Base-by-base conservation (phyloP, 2,113 vertebrate species). In the Scalopus aquaticus region DNA sequence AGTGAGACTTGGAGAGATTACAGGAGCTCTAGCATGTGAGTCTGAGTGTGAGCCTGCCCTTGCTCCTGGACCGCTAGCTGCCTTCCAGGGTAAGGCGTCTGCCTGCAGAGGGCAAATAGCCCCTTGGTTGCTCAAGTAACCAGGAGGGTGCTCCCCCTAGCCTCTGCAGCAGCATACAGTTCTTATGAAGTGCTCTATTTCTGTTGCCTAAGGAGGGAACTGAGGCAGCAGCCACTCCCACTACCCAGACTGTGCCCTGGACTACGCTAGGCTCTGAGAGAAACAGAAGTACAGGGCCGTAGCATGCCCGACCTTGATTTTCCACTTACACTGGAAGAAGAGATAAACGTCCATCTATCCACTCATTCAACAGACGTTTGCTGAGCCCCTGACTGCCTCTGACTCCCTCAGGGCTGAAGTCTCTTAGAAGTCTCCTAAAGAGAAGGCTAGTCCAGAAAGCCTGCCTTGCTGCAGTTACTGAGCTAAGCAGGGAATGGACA, bases 371-470 rank as follows among this genome's bases (percentile, higher is more conserved):
- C 54, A 76, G 39, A 62, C 83, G 28, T 86, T 91, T 90, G n/a
- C 62, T 32, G 64, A 87, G 51, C 20, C 17, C 51, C 13, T 87
- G 44, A 69, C 58, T 83, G 62, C 72, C 42, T 76, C 90, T 72
- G 54, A 73, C 30, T 88, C 46, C 56, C 44, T 60, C 26, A 72
- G 62, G 49, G n/a, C 39, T 62, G 30, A 54, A 56, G 51, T 74
- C 42, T 83, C 76, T 83, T 93, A 54, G 74, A 91, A 94, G 32
- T 88, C 35, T 92, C 58, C 92, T 46, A 70, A 13, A 78, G 62
- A 30, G 62, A 72, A 74, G 88, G 54, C 28, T 10, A 4, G 58
- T 72, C 69, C 67, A 65, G 51, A 84, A 91, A 91, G 42, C 74
- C n/a, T 44, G 42, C 39, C 37, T 67, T 46, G 24, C 42, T 73